These are phyloP conservation scores for Anolis sagrei DNA, from an alignment of 2,113 vertebrate species.

Conservation along the genomic window DNA sequence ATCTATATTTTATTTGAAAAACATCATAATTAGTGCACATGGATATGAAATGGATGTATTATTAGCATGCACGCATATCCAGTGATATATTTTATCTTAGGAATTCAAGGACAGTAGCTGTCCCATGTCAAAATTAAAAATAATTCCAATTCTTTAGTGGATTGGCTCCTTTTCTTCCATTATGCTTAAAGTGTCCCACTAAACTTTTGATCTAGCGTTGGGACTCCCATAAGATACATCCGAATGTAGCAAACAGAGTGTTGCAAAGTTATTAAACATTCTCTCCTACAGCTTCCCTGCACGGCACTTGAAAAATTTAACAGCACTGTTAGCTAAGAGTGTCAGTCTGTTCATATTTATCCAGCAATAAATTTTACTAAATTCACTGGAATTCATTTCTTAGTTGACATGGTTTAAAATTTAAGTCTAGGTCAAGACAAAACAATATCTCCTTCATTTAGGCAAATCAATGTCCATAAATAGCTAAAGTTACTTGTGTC, in stretches of 20 bases:
- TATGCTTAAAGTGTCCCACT: neutral
- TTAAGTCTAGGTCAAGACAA: too few species aligned
- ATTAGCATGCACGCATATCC: neutral
- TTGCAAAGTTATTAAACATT: neutral
- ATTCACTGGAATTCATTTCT: too few species aligned
- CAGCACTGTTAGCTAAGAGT: neutral
- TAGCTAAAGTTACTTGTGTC: too few species aligned
- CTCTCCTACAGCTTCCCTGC: neutral
- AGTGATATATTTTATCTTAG: neutral
- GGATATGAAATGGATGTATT: neutral
- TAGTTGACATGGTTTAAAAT: too few species aligned
- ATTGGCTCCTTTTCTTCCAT: neutral
- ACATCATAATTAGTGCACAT: neutral
- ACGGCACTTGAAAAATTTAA: neutral
- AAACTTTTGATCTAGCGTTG: neutral
- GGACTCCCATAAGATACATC: neutral
- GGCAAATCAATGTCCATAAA: too few species aligned
- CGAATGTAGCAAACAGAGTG: neutral
- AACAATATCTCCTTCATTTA: too few species aligned
- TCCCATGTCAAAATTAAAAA: neutral
- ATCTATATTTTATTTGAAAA: conserved; percentile 14
- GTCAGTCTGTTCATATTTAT: too few species aligned
- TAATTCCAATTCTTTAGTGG: neutral
- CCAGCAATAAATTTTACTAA: too few species aligned
- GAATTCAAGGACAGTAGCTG: neutral